A percentile compares a stretch with the other conserved stretches of the same genome.
Evolutionary conservation across 23 tunicate species (phyloP).

Genomic region (Clavelina lepadiformis): DNA sequence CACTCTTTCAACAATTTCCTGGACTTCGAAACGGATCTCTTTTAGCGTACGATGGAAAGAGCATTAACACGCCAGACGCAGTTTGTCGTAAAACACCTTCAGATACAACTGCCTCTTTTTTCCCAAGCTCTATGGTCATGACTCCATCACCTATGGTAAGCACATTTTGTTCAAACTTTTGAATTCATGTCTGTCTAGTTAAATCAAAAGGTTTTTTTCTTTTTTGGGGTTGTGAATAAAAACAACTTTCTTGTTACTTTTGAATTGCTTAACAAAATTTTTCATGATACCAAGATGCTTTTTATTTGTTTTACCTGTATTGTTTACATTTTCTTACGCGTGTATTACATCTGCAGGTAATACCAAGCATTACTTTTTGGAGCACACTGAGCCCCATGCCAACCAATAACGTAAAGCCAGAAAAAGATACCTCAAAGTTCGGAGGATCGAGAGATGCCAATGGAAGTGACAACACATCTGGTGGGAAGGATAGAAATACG

Average conservation of each 20-base stretch:
- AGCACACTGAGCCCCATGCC: constrained; percentile 82
- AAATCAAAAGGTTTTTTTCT: background rate
- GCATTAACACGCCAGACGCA: constrained; percentile 76
- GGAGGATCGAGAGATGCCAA: background rate
- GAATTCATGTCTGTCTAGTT: background rate
- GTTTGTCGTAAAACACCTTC: constrained; percentile 76
- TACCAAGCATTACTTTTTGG: constrained; percentile 97
- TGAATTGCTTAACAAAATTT: too few relatives aligned
- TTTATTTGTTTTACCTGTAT: too few relatives aligned
- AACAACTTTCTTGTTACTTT: too few relatives aligned
- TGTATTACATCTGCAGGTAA: too few relatives aligned
- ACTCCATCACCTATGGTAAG: constrained; percentile 89
- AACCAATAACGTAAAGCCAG: background rate
- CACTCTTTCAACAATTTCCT: constrained; percentile 27
- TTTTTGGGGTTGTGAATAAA: background rate
- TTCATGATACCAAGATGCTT: too few relatives aligned
- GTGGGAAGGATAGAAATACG: background rate
- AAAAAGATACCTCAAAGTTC: background rate
- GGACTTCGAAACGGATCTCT: constrained; percentile 28
- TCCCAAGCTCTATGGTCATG: constrained; percentile 48
- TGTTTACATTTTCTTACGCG: too few relatives aligned
- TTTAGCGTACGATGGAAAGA: constrained; percentile 39
- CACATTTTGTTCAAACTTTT: background rate
- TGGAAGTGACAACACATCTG: background rate
- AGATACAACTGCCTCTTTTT: constrained; percentile 54